These are phyloP conservation scores for Gorsachius magnificus DNA, from an alignment of 2,797 vertebrate genomes.

Conservation along the genomic window DNA sequence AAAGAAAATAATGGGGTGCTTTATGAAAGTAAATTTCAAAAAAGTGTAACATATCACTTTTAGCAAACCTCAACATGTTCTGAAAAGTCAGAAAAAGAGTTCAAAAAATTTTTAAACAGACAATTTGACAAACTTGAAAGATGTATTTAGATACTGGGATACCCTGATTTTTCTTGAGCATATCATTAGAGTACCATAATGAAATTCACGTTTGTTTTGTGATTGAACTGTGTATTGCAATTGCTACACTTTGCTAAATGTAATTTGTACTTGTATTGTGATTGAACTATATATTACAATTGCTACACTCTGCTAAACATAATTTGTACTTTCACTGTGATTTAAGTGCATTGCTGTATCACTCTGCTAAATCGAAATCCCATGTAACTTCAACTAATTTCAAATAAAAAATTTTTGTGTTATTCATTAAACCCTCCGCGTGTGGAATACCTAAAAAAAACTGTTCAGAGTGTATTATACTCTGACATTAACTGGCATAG, in stretches of 20 bases:
- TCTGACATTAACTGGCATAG: not conserved
- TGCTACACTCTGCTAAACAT: not conserved
- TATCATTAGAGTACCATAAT: not conserved
- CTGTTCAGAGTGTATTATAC: not conserved
- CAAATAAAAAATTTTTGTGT: not conserved
- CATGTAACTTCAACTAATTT: not conserved
- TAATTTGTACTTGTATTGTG: not conserved
- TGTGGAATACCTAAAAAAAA: not conserved
- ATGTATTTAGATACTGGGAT: not conserved
- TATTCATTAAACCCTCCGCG: not conserved
- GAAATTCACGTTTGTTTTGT: not conserved
- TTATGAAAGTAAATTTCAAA: not conserved
- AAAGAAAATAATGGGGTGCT: not conserved
- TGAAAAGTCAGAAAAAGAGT: not conserved
- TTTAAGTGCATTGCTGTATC: not conserved
- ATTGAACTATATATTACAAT: not conserved
- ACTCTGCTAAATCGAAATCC: not conserved
- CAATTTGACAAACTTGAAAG: not conserved
- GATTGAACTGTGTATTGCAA: not conserved
- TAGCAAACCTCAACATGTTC: not conserved
- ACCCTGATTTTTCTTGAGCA: not conserved
- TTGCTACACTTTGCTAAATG: not conserved
- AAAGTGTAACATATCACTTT: not conserved
- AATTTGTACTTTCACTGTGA: not conserved
- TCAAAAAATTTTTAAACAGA: not conserved